Percentiles rank a stretch among this genome's conserved stretches.
These are phyloP conservation scores for Potorous gilbertii DNA, from an alignment of 2,797 vertebrate genomes.

Conservation along the genomic window DNA sequence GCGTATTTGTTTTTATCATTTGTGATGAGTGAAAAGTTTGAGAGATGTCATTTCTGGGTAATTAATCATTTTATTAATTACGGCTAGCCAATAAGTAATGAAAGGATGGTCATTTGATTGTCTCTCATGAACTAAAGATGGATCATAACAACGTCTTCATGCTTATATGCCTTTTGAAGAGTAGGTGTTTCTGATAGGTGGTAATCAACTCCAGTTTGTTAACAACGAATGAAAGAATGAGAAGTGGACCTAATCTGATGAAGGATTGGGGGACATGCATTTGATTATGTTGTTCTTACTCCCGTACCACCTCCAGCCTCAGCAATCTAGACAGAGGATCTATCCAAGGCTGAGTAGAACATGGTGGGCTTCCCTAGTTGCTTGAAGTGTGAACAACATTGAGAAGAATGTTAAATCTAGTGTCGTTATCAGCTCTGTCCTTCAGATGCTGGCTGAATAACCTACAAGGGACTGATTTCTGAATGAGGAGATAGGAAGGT, in stretches of 20 bases:
- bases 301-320: not conserved
- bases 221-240: not conserved
- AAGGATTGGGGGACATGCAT: not conserved
- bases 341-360: not conserved
- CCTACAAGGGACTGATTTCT: not conserved
- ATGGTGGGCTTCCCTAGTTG: not conserved
- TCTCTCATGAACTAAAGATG: not conserved
- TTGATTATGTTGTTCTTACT: not conserved
- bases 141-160: not conserved
- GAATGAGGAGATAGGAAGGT: not conserved
- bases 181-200: not conserved
- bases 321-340: not conserved
- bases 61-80: not conserved
- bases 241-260: not conserved
- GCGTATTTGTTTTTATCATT: not conserved
- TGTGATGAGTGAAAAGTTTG: not conserved
- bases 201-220: not conserved
- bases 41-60: not conserved
- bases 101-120: not conserved
- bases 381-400: not conserved
- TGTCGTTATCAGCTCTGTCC: not conserved
- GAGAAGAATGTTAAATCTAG: not conserved
- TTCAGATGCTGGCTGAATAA: not conserved
- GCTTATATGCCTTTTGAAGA: not conserved
- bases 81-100: not conserved